Evolutionary conservation across 2,113 vertebrate species (phyloP).

Genomic region (Cyprinodon tularosa): DNA sequence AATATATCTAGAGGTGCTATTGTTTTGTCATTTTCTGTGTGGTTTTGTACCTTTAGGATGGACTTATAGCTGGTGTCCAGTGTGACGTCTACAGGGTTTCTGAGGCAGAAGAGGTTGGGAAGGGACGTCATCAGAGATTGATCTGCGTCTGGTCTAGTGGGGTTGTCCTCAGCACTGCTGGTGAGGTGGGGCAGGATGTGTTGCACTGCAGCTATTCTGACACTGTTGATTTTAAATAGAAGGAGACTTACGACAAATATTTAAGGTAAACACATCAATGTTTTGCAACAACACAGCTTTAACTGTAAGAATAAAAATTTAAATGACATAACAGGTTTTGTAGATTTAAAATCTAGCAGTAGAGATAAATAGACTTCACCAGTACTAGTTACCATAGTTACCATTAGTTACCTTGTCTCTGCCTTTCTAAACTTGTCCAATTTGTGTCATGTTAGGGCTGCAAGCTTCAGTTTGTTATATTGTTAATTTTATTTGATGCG

Average conservation of each 20-base stretch:
- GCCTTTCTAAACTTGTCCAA: no score
- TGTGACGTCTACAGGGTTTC: constrained; percentile 81
- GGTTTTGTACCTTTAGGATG: constrained; percentile 86
- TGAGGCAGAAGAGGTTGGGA: constrained; percentile 82
- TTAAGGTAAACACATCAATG: constrained; percentile 3
- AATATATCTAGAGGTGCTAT: background rate
- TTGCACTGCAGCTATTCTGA: constrained; percentile 84
- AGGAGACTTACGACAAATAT: constrained; percentile 1
- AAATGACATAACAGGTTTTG: constrained; percentile 4
- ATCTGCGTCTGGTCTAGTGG: constrained; percentile 79
- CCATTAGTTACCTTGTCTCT: no score
- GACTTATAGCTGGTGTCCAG: constrained; percentile 84
- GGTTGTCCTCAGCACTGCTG: constrained; percentile 69
- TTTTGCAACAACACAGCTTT: constrained; percentile 7
- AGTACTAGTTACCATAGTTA: constrained; percentile 42
- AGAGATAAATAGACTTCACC: constrained; percentile 29
- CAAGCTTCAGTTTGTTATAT: no score
- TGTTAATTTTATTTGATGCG: no score
- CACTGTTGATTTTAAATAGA: constrained; percentile 69
- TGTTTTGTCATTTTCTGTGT: background rate
- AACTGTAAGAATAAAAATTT: background rate
- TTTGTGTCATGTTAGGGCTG: no score
- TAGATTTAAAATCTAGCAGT: constrained; percentile 15
- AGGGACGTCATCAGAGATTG: constrained; percentile 76
- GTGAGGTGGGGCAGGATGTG: constrained; percentile 85